Base-by-base conservation (phyloP, 2,797 vertebrate species). In the Tragopan temminckii region DNA sequence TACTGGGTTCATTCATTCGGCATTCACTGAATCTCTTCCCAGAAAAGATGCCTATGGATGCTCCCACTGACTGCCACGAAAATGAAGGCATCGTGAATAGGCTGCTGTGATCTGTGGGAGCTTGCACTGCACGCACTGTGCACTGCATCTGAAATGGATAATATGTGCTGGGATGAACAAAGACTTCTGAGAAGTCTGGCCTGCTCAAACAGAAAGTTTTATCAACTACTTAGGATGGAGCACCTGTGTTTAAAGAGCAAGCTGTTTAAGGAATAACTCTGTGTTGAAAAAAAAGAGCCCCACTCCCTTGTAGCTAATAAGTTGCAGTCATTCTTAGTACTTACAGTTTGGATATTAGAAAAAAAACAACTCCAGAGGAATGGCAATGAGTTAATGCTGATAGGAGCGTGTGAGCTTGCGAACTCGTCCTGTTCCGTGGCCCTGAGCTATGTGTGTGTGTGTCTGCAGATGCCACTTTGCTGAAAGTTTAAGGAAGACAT, bases 401-500 rank as follows among this genome's bases (percentile, higher is more conserved):
- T 79, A 85, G 90, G 66, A 90, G 83, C 0, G 8, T 92, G 95
- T 90, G 87, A 93, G 88, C 64, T 55, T 66, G 66, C 27, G 62
- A 84, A 66, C 80, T 75, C 77, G 70, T 94, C 85, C 85, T 92
- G 58, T 33, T 80, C 64, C 40, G 85, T 82, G 71, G 24, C 71
- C 85, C 42, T 53, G 16, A 79, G 94, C 77, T 62, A 0, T 31
- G 48, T 7, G 19, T 48, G 19, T 48, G 63, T 87, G 62, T 72
- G 80, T 78, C 79, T 95, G 81, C 83, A 92, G 86, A 79, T 90
- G 94, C 81, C 88, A 77, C 89, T 91, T 87, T 45, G 74, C 82
- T 92, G 80, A 80, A 94, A 45, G 74, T 91, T 55, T 59, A 45
- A 66, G 43, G 66, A 57, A 76, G 63, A 70, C 82, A 74, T 80